Conservation (phyloP, 2,888 invertebrate genomes). For the Lasioglossum lativentre region DNA sequence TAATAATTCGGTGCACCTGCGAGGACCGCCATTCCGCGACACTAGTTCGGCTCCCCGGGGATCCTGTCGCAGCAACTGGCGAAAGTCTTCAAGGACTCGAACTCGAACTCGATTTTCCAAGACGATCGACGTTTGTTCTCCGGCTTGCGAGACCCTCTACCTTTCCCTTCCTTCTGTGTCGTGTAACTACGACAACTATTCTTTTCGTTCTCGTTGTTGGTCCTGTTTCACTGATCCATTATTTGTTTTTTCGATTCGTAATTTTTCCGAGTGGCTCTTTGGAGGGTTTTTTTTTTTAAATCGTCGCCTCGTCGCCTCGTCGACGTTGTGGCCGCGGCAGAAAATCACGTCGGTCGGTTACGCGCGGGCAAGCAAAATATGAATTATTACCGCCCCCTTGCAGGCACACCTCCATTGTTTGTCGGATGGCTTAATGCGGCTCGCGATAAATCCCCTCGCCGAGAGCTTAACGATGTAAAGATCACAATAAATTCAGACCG, state of each 20-base stretch:
- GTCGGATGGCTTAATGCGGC: slow-evolving; percentile 33
- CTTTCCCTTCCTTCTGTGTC: neutral
- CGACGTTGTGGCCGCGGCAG: neutral
- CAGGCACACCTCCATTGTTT: slow-evolving; percentile 39
- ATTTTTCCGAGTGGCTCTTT: neutral
- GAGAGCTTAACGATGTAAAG: slow-evolving; percentile 36
- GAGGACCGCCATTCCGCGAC: neutral
- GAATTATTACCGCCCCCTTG: slow-evolving; percentile 30
- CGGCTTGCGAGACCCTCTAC: neutral
- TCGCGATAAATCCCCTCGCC: slow-evolving; percentile 34
- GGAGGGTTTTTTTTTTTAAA: neutral
- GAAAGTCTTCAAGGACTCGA: neutral
- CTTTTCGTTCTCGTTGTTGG: neutral
- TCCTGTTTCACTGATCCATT: neutral
- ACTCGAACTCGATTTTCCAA: slow-evolving; percentile 21
- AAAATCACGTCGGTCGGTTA: neutral
- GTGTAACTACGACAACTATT: neutral
- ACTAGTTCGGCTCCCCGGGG: slow-evolving; percentile 16
- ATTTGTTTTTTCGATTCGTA: neutral
- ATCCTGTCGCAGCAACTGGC: slow-evolving; percentile 16
- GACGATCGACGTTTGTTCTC: slow-evolving; percentile 13
- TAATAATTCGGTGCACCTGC: slow-evolving; percentile 43
- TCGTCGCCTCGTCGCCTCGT: neutral
- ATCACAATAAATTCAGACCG: slow-evolving; percentile 15
- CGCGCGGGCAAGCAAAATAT: slow-evolving; percentile 17